Evolutionary conservation across 2,888 invertebrate species (phyloP), one percentile per base, ranked within the genome.

Genomic region (Lapara coniferarum): DNA sequence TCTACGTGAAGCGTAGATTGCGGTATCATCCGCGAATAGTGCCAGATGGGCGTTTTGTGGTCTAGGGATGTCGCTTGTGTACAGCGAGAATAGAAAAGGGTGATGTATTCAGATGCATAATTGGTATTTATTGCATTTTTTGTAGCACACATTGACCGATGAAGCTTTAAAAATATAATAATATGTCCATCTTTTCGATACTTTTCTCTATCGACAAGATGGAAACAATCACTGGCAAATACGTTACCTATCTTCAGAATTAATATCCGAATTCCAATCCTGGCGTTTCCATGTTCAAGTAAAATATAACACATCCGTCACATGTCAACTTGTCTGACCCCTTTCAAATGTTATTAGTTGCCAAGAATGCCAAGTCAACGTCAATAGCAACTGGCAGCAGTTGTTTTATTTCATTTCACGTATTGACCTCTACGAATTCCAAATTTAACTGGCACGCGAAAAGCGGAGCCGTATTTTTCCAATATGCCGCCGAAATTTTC

Each of bases 321-420:
- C 44, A 44, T 53, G 71, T 75, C 75, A 71, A 72, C 73, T 66
- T 72, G 75, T 73, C 71, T 72, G 81, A 82, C 82, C 82, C 81
- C 77, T 74, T 75, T 79, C 82, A 82, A 78, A 76, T 76, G 75
- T 81, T 82, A 83, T 84, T 84, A 82, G 79, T 82, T 80, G 81
- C 78, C 81, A 81, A 78, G 73, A 77, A 82, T 80, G 81, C 78
- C 81, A 81, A 78, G 73, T 73, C 72, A 66, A 77, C 76, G 79
- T 79, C 81, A 80, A 73, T 75, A 78, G 72, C 71, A 68, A 73
- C 69, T 58, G 72, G 74, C 72, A 77, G 75, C 80, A 80, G 76
- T 76, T 79, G 83, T 80, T 82, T 79, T 82, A 76, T 83, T 80
- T 80, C 78, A 78, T 81, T 78, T 74, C 76, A 72, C 74, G 72